Conservation (phyloP, 2,888 invertebrate species). For the Leucozona laternaria region DNA sequence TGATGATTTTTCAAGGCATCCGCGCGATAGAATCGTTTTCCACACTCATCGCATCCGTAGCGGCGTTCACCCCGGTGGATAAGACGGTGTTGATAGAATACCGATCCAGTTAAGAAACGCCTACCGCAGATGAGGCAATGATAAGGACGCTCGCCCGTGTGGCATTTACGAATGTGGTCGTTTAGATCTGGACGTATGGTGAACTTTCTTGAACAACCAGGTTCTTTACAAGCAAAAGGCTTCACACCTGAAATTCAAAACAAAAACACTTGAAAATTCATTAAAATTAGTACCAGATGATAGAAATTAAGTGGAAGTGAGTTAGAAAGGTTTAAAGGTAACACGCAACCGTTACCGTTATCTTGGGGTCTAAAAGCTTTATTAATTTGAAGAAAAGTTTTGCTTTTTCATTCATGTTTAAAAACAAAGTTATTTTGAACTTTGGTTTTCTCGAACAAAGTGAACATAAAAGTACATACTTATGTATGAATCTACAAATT, state of each 20-base stretch:
- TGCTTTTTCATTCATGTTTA: too few species aligned
- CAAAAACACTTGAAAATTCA: not conserved
- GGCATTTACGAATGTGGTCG: slow-evolving; percentile 87
- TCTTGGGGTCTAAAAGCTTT: too few species aligned
- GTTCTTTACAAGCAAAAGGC: slow-evolving; percentile 86
- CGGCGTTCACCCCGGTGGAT: slow-evolving; percentile 87
- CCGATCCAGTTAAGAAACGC: slow-evolving; percentile 87
- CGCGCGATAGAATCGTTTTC: slow-evolving; percentile 87
- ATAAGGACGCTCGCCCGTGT: slow-evolving; percentile 87
- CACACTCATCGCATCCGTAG: slow-evolving; percentile 87
- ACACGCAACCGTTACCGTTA: too few species aligned
- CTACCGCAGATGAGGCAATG: slow-evolving; percentile 87
- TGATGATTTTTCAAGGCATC: slow-evolving; percentile 87
- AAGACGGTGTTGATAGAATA: slow-evolving; percentile 87
- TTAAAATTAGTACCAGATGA: too few species aligned
- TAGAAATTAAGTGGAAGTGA: too few species aligned
- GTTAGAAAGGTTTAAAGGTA: too few species aligned
- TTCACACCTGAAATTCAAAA: slow-evolving; percentile 84
- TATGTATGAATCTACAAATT: too few species aligned
- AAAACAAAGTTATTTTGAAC: too few species aligned
- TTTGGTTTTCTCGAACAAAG: too few species aligned
- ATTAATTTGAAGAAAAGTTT: too few species aligned
- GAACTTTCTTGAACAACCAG: slow-evolving; percentile 86
- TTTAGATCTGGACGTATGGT: slow-evolving; percentile 87
- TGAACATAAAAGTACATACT: too few species aligned